Percentiles rank a stretch among this genome's conserved stretches.
Evolutionary conservation across 2,888 invertebrate species (phyloP).

Genomic region (Cephus pulcher): DNA sequence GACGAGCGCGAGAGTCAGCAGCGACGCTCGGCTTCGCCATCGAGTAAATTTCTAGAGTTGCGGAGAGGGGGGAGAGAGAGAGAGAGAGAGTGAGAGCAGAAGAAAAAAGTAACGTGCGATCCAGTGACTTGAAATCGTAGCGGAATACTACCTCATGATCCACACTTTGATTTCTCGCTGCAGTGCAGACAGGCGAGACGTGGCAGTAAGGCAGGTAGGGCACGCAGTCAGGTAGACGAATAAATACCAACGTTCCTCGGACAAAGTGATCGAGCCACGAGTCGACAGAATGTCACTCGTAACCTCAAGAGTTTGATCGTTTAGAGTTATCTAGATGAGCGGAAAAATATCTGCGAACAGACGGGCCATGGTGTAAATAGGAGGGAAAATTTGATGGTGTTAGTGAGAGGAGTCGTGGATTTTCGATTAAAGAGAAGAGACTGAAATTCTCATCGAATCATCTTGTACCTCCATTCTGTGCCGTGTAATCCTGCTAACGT

Average conservation of each 20-base stretch:
- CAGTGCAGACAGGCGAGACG: background rate
- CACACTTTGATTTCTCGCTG: background rate
- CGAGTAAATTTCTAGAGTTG: background rate
- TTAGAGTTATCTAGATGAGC: background rate
- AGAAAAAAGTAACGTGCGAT: background rate
- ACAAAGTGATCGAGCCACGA: background rate
- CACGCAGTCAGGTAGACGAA: background rate
- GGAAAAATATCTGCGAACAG: background rate
- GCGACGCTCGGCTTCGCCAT: background rate
- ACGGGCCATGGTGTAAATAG: background rate
- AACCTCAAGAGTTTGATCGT: background rate
- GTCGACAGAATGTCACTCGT: background rate
- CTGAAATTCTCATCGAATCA: background rate
- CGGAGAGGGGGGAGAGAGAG: background rate
- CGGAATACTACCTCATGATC: background rate
- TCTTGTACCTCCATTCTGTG: background rate
- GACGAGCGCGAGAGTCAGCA: background rate
- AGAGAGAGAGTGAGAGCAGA: constrained; percentile 2
- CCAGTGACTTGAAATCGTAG: background rate
- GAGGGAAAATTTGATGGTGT: background rate
- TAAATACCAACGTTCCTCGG: background rate
- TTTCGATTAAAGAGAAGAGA: background rate
- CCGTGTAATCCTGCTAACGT: background rate
- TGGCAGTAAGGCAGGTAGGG: background rate
- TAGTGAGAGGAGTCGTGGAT: background rate